phyloP scores from a whole-genome alignment of 2,113 vertebrate species.

The Chloebia gouldiae region DNA sequence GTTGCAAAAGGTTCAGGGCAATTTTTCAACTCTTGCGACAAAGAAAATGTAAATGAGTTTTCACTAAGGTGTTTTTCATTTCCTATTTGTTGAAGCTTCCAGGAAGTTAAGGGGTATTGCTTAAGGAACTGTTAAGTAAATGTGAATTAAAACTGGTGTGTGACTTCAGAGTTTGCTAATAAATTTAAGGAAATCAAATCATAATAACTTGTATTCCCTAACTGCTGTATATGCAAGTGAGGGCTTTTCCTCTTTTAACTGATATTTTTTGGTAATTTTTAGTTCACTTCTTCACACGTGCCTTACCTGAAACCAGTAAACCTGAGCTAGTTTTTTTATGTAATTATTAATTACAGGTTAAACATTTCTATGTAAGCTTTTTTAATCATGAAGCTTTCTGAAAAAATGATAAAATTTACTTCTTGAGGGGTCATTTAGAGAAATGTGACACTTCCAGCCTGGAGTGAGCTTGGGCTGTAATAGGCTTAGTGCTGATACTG shows the following conservation, averaged over 20 bases:
- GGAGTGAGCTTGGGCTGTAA: background rate
- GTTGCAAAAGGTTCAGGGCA: background rate
- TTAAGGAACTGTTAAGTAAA: conserved; percentile 10
- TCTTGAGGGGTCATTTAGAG: background rate
- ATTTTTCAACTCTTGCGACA: background rate
- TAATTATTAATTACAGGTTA: background rate
- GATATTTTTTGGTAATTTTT: background rate
- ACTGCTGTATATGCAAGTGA: background rate
- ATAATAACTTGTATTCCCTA: background rate
- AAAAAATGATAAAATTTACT: background rate
- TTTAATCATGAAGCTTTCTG: background rate
- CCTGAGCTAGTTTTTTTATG: background rate
- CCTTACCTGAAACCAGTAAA: background rate
- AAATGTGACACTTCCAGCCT: background rate
- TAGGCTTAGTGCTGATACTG: conserved; percentile 23
- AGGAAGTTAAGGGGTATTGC: conserved; percentile 13
- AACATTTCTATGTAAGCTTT: background rate
- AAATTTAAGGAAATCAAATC: background rate
- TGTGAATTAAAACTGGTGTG: background rate
- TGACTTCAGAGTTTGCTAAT: background rate
- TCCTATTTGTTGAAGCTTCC: conserved; percentile 25
- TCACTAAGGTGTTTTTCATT: background rate
- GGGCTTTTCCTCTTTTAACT: background rate
- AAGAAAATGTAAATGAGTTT: conserved; percentile 19
- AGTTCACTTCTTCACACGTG: background rate